These are phyloP conservation scores for Epicampocera succincta DNA, from an alignment of 2,888 invertebrate species.

Conservation along the genomic window DNA sequence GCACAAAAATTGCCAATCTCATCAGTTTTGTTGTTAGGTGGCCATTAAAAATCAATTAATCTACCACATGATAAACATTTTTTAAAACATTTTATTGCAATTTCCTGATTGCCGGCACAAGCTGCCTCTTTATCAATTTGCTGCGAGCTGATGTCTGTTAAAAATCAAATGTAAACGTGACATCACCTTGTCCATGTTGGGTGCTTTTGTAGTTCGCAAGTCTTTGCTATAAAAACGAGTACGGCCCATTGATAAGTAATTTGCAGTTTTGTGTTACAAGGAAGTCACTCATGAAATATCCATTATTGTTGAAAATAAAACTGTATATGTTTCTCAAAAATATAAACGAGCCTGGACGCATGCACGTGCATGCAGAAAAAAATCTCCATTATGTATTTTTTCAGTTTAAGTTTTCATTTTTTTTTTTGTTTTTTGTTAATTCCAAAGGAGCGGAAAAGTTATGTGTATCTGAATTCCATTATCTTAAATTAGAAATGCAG, in stretches of 20 bases:
- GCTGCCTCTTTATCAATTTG: conserved; percentile 11
- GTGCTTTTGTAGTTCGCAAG: too few relatives aligned
- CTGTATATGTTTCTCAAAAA: not conserved
- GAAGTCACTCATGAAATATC: conserved; percentile 55
- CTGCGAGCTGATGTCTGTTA: not conserved
- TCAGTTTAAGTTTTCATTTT: too few relatives aligned
- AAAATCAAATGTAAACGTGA: conserved; percentile 38
- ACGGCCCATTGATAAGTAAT: conserved; percentile 53
- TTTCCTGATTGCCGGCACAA: conserved; percentile 17
- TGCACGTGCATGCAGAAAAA: too few relatives aligned
- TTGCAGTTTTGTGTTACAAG: conserved; percentile 43
- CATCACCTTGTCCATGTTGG: conserved; percentile 53
- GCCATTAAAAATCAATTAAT: conserved; percentile 69
- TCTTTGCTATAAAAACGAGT: not conserved
- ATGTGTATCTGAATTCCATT: too few relatives aligned
- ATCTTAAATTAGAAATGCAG: too few relatives aligned
- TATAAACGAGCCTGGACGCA: too few relatives aligned
- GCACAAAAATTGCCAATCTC: conserved; percentile 35
- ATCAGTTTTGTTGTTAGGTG: conserved; percentile 59
- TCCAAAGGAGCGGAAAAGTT: too few relatives aligned
- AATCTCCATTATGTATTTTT: too few relatives aligned
- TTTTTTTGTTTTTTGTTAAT: too few relatives aligned
- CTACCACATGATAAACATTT: conserved; percentile 59
- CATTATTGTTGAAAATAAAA: conserved; percentile 26
- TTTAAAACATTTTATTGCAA: conserved; percentile 6